These are phyloP conservation scores for Hapalemur alaotrensis DNA, from an alignment of 2,797 vertebrate genomes.

Conservation along the genomic window DNA sequence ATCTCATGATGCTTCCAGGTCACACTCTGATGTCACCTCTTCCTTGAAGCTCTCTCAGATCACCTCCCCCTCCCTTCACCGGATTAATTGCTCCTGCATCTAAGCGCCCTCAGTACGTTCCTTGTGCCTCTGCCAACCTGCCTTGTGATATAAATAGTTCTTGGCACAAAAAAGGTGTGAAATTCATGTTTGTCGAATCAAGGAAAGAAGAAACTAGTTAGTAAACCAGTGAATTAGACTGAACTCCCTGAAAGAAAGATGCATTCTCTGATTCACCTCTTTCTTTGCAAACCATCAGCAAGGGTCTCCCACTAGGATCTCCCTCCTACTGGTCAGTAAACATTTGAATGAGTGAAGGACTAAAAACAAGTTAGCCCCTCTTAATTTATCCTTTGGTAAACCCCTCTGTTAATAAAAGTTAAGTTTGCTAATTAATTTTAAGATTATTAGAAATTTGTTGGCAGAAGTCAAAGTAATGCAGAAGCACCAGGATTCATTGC, in stretches of 20 bases:
- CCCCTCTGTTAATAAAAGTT: background rate
- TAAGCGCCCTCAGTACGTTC: background rate
- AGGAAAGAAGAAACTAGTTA: background rate
- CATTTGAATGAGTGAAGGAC: background rate
- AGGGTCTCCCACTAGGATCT: background rate
- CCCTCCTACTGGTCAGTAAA: background rate
- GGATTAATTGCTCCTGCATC: background rate
- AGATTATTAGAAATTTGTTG: background rate
- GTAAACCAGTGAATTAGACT: background rate
- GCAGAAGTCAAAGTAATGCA: background rate
- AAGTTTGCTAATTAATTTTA: background rate
- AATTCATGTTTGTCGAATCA: slow-evolving; percentile 20
- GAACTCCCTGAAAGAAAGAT: background rate
- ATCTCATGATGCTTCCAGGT: slow-evolving; percentile 38
- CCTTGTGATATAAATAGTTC: slow-evolving; percentile 59
- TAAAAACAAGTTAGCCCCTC: background rate
- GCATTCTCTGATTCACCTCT: background rate
- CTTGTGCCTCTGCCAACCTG: background rate
- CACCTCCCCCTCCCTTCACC: background rate
- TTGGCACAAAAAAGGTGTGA: slow-evolving; percentile 25
- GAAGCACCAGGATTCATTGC: background rate
- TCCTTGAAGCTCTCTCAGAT: slow-evolving; percentile 8
- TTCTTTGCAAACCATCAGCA: background rate
- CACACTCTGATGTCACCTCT: background rate
- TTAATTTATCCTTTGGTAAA: slow-evolving; percentile 16